Evolutionary conservation across 2,888 invertebrate genomes (phyloP).

Genomic region (Mystacides longicornis): DNA sequence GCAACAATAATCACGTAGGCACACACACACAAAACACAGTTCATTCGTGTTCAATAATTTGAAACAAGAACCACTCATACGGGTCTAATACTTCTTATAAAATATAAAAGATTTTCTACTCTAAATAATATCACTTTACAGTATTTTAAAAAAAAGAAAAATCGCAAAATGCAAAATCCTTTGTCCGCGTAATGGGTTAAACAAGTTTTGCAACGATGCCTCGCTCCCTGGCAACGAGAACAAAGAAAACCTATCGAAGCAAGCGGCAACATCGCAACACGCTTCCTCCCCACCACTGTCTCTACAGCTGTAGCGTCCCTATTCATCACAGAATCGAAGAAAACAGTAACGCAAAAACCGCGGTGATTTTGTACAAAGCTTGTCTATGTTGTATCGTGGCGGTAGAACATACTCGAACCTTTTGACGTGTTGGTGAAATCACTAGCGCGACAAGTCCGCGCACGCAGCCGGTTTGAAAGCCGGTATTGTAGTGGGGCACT

Average conservation of each 20-base stretch:
- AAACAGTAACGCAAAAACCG: constrained; percentile 35
- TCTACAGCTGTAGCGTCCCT: constrained; percentile 28
- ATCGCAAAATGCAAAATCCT: background rate
- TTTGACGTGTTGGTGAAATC: background rate
- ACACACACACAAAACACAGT: no score
- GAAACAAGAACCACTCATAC: no score
- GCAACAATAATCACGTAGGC: no score
- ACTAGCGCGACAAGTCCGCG: background rate
- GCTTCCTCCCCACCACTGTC: constrained; percentile 30
- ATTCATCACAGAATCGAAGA: constrained; percentile 11
- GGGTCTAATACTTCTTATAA: no score
- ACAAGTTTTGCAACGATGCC: constrained; percentile 19
- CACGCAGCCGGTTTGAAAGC: constrained; percentile 35
- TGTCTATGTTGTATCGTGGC: background rate
- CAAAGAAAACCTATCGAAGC: constrained; percentile 36
- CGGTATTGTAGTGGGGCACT: constrained; percentile 38
- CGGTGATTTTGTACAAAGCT: constrained; percentile 29
- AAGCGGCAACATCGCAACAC: constrained; percentile 32
- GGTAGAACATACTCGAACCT: background rate
- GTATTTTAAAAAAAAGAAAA: background rate
- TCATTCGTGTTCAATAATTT: no score
- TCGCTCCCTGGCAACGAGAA: constrained; percentile 30
- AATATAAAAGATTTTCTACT: background rate
- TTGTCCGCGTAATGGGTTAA: constrained; percentile 7
- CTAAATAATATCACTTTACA: background rate